Percentiles rank a stretch among this genome's conserved stretches.
These are phyloP conservation scores for Gallinago jamesoni DNA, from an alignment of 2,113 vertebrate genomes.

Conservation along the genomic window DNA sequence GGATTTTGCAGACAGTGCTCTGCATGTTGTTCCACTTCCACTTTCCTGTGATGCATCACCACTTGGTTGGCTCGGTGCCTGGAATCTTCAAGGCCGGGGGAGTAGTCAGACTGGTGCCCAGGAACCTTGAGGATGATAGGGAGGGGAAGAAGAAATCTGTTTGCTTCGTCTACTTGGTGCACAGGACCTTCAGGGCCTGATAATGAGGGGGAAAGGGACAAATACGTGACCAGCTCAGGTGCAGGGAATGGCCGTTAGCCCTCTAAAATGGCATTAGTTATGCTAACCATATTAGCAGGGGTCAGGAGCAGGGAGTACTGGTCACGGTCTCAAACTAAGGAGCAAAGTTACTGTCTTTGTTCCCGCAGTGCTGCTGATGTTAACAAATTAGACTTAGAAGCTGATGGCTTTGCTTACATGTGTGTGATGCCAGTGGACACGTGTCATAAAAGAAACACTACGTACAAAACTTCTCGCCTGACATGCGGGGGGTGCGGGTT, in stretches of 20 bases:
- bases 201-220: not conserved
- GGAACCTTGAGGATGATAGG: not conserved
- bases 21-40: not conserved
- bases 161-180: not conserved
- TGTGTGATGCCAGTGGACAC: not conserved
- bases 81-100: not conserved
- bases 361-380: not conserved
- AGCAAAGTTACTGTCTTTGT: not conserved
- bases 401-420: not conserved
- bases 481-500: too few species aligned
- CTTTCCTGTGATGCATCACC: not conserved
- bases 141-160: not conserved
- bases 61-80: not conserved
- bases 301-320: not conserved
- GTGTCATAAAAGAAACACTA: not conserved
- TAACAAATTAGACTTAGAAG: not conserved
- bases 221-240: fast-evolving
- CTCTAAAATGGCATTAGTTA: not conserved
- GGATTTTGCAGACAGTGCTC: not conserved
- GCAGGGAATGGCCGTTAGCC: not conserved
- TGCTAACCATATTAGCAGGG: not conserved
- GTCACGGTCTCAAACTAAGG: not conserved
- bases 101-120: not conserved
- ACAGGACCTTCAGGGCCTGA: not conserved
- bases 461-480: not conserved